Base-by-base conservation (phyloP, 2,113 vertebrate genomes). In the Scomber japonicus region DNA sequence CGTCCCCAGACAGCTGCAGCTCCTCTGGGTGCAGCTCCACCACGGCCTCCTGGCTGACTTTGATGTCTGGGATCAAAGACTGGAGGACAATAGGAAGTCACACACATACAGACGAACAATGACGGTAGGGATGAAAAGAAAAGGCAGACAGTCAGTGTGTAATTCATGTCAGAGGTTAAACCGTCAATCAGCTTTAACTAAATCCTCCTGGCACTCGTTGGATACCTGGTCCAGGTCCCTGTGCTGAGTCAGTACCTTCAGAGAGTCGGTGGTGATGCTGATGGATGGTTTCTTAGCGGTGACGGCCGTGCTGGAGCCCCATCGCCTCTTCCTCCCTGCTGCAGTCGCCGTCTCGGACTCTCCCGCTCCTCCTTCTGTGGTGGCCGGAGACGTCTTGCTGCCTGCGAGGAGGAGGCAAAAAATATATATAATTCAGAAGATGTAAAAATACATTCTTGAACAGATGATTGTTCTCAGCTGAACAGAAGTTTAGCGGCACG, bases 11-110 rank as follows among this genome's bases (percentile, higher is more conserved):
- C 81, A 97, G 93, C 46, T 93, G 96, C 0, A 95, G 92, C 81
- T 98, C 97, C 59, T 97, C 97, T 5, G 97, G 96, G 75, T 97
- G 97, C 76, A 98, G 94, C 73, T 97, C 97, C 78, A 98, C 96
- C 50, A 98, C 94, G 0, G 94, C 96, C 66, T 97, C 97, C 89
- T 96, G 96, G 85, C 93, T 95, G 70, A 96, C 89, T 94, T 97
- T 97, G 80, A 97, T 97, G 87, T 97, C 97, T 19, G 97, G 97
- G 87, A 98, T 98, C 89, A 98, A 90, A 85, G 96, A 97, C 97
- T 97, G 90, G 5, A 10, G 17, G 5, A 3, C 30, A 31, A 1
- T 7, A 40, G 35, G 35, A 40, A 7, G 9, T 9, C 35, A 45
- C 4, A 54, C 2, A 81, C 6, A 73, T 16, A 24, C 16, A 72